A percentile compares a stretch with the other conserved stretches of the same genome.
Conservation (phyloP, 2,888 invertebrate genomes). For the Nomada fabriciana region DNA sequence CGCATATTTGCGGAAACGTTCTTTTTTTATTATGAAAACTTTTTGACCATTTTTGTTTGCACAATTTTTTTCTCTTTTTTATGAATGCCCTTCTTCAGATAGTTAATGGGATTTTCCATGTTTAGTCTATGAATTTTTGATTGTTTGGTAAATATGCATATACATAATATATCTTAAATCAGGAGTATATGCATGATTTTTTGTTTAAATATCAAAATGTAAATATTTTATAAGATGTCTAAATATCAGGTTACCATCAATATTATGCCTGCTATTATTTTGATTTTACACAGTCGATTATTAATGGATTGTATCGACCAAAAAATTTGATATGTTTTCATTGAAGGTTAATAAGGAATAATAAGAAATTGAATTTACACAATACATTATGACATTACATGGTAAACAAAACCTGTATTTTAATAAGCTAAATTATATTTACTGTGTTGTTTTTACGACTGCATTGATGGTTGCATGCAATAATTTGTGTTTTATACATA, state of each 20-base stretch:
- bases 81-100: slow-evolving; percentile 31
- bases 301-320: slow-evolving; percentile 14
- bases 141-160: slow-evolving; percentile 26
- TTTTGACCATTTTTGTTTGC: slow-evolving; percentile 48
- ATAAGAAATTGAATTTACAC: slow-evolving; percentile 35
- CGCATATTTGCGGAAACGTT: slow-evolving; percentile 71
- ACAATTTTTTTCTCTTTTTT: slow-evolving; percentile 24
- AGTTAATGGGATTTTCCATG: slow-evolving; percentile 34
- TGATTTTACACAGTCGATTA: slow-evolving; percentile 26
- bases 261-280: slow-evolving; percentile 17
- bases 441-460: slow-evolving; percentile 36
- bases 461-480: slow-evolving; percentile 40
- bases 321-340: slow-evolving; percentile 40
- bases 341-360: slow-evolving; percentile 39
- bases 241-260: slow-evolving; percentile 20
- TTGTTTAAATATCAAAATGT: slow-evolving; percentile 28
- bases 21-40: slow-evolving; percentile 51
- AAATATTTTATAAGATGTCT: slow-evolving; percentile 26
- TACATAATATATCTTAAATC: slow-evolving; percentile 18
- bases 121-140: slow-evolving; percentile 28
- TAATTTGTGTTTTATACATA: slow-evolving; percentile 25
- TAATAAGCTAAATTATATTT: slow-evolving; percentile 31
- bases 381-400: slow-evolving; percentile 35
- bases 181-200: slow-evolving; percentile 57
- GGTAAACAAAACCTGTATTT: slow-evolving; percentile 38